These are phyloP conservation scores for Heterotilapia buettikoferi DNA, from an alignment of 2,113 vertebrate species.

Conservation along the genomic window DNA sequence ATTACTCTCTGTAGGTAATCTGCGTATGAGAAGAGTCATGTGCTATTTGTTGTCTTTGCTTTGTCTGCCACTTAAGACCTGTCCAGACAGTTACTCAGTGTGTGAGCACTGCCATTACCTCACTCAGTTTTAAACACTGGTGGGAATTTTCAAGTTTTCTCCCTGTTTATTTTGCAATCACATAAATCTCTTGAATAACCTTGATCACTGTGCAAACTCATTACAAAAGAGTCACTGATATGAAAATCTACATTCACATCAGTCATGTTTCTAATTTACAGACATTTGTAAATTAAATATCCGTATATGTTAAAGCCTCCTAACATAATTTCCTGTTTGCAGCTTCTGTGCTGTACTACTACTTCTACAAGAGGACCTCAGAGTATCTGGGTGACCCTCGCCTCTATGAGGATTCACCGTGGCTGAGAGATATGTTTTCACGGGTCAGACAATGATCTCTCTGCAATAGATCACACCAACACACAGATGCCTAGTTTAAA, in stretches of 20 bases:
- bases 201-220: background rate
- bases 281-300: background rate
- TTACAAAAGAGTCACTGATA: background rate
- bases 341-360: conserved; percentile 88
- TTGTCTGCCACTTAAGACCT: background rate
- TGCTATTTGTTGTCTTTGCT: background rate
- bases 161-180: background rate
- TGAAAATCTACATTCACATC: background rate
- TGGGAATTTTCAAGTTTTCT: background rate
- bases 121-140: background rate
- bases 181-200: background rate
- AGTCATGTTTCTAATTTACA: background rate
- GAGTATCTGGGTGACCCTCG: conserved; percentile 86
- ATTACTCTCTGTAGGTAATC: background rate
- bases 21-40: background rate
- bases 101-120: background rate
- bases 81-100: background rate
- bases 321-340: background rate
- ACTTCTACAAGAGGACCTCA: conserved; percentile 89
- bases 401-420: conserved; percentile 86
- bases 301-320: background rate
- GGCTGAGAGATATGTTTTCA: conserved; percentile 84
- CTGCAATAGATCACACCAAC: background rate
- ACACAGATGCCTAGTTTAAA: background rate
- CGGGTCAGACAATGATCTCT: conserved; percentile 66